Conservation (phyloP, 2,797 vertebrate genomes). For the Buphagus erythrorhynchus region DNA sequence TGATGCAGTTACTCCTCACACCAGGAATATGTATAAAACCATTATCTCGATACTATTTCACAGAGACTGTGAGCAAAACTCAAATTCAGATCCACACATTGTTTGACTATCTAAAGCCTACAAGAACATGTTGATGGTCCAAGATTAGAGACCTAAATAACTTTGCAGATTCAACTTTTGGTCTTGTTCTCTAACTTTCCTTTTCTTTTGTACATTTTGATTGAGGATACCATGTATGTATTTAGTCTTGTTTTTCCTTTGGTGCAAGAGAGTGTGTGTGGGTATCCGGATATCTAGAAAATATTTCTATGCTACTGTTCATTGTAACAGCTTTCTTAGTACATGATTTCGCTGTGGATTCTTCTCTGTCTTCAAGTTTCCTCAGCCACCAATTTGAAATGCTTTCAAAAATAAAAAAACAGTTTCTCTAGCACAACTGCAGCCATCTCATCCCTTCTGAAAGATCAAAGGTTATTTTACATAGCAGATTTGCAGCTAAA, state of each 20-base stretch:
- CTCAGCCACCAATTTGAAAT: not conserved
- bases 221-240: not conserved
- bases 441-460: not conserved
- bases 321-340: not conserved
- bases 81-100: not conserved
- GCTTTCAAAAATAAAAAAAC: not conserved
- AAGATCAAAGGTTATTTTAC: not conserved
- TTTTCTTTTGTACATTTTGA: not conserved
- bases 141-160: not conserved
- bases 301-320: not conserved
- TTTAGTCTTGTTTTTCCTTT: not conserved
- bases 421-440: fast-evolving
- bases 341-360: not conserved
- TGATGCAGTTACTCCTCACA: not conserved
- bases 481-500: not conserved
- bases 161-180: not conserved
- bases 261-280: not conserved
- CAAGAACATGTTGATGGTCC: fast-evolving
- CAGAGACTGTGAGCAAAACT: not conserved
- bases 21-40: not conserved
- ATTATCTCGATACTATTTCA: not conserved
- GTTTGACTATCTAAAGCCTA: not conserved
- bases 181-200: not conserved
- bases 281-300: not conserved
- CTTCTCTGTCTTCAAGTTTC: not conserved